phyloP scores from a whole-genome alignment of 2,888 invertebrate genomes.

The Tachina lurida region DNA sequence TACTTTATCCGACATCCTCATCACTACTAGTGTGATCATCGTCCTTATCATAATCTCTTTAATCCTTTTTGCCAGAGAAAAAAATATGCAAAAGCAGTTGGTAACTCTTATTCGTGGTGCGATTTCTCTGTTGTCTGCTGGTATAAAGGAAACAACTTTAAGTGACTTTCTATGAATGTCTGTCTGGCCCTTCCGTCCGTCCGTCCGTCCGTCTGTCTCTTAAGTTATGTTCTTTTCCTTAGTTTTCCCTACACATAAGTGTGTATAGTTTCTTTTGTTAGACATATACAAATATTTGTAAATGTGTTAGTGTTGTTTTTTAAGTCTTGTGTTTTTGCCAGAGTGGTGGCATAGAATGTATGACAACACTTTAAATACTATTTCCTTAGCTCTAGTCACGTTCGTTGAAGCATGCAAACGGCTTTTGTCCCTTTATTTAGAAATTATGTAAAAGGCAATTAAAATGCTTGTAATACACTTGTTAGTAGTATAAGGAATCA shows the following conservation, averaged over 20 bases:
- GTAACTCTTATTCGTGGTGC: slow-evolving; percentile 32
- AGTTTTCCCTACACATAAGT: neutral
- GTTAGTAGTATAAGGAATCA: slow-evolving; percentile 38
- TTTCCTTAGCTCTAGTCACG: slow-evolving; percentile 70
- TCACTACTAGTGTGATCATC: neutral
- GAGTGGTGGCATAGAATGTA: slow-evolving; percentile 40
- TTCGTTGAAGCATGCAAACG: slow-evolving; percentile 66
- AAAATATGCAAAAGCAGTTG: slow-evolving; percentile 51
- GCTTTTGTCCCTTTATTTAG: slow-evolving; percentile 72
- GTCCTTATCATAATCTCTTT: slow-evolving; percentile 41
- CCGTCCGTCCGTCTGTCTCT: slow-evolving; percentile 11
- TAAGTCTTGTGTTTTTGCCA: neutral
- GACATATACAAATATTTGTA: slow-evolving; percentile 3
- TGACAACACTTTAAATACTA: slow-evolving; percentile 69
- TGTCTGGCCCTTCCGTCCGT: slow-evolving; percentile 2
- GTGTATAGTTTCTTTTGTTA: neutral
- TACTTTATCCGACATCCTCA: slow-evolving; percentile 20
- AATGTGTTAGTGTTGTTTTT: too few species aligned
- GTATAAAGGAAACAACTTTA: slow-evolving; percentile 63
- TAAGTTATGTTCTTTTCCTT: neutral
- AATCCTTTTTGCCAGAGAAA: slow-evolving; percentile 30
- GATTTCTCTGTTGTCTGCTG: slow-evolving; percentile 29
- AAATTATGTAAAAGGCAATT: slow-evolving; percentile 76
- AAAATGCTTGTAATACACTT: slow-evolving; percentile 73
- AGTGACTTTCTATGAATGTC: slow-evolving; percentile 61